Evolutionary conservation across 2,888 invertebrate species (phyloP), one percentile per base, ranked within the genome.

Genomic region (Microplitis manilae): DNA sequence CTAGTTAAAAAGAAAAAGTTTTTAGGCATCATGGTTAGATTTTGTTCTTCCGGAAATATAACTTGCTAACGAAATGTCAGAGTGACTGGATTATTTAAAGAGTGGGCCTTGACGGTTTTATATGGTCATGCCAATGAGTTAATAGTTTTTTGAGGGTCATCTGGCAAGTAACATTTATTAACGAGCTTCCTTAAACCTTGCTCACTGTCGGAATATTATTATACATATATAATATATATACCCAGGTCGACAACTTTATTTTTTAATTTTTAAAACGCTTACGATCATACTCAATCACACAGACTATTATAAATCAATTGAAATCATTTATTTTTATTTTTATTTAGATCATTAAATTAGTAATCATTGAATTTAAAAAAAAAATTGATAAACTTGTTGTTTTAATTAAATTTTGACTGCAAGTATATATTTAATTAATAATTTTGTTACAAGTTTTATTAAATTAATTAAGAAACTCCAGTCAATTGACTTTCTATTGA

Each of bases 61-160:
- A 38, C 40, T 15, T 17, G 8, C 7, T 50, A 64, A 30, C 40
- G 17, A 70, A 70, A 70, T 70, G 70, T 70, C 70, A 41, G 15
- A 41, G 41, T 68, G 65, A 65, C 65, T 68, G 17, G 17, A 41
- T 68, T 20, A 17, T 20, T 65, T 20, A 15, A 60, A 41, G 39
- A 20, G 61, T 39, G 61, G 62, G 40, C 60, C 60, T 60, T 72
- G 71, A 62, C 38, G 59, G 39, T 68, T 17, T 39, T 62, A 72
- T 62, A 72, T 17, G 15, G 39, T 30, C 30, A 50, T 50, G n/a
- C 15, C 40, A 50, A 30, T 59, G 41, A 20, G 38, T 38, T 50
- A 15, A 50, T 59, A 38, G n/a, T 30, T 65, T 73, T 73, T 73
- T 73, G 65, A 73, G 67, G 73, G 73, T 73, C 73, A 73, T 50